A percentile compares a stretch with the other conserved stretches of the same genome.
phyloP scores from a whole-genome alignment of 2,888 invertebrate genomes.

The Colostygia pectinataria region DNA sequence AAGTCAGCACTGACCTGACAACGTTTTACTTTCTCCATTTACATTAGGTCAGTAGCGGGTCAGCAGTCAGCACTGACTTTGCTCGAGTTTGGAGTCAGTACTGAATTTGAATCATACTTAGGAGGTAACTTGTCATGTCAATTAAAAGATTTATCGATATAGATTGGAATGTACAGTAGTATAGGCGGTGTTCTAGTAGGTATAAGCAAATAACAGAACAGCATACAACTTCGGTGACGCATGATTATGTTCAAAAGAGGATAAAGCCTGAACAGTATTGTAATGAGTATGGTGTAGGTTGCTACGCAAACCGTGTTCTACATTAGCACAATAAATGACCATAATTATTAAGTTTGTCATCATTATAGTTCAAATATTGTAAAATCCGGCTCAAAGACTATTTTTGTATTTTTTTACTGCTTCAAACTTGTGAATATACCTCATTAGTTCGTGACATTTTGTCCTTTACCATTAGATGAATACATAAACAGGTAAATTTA shows the following conservation, averaged over 20 bases:
- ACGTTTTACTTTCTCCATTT: too few relatives aligned
- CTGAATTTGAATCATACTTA: too few relatives aligned
- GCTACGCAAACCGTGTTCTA: background rate
- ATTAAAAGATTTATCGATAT: background rate
- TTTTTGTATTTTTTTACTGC: slow-evolving; percentile 2
- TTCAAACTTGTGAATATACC: background rate
- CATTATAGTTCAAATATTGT: background rate
- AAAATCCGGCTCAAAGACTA: slow-evolving; percentile 6
- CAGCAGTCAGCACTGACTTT: too few relatives aligned
- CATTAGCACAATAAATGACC: too few relatives aligned
- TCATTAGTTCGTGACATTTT: slow-evolving; percentile 11
- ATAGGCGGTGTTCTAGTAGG: slow-evolving; percentile 9
- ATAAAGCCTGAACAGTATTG: slow-evolving; percentile 6
- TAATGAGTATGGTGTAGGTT: slow-evolving; percentile 1
- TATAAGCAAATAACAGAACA: slow-evolving; percentile 6
- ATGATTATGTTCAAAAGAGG: slow-evolving; percentile 2
- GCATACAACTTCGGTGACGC: slow-evolving; percentile 2
- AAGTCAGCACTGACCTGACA: too few relatives aligned
- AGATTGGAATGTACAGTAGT: slow-evolving; percentile 11
- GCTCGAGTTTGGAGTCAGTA: too few relatives aligned
- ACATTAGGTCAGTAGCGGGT: too few relatives aligned
- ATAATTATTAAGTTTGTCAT: background rate
- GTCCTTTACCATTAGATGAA: background rate
- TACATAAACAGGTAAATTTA: background rate
- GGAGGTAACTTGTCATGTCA: too few relatives aligned